Evolutionary conservation across 2,888 invertebrate species (phyloP).

Genomic region (Mimas tiliae): DNA sequence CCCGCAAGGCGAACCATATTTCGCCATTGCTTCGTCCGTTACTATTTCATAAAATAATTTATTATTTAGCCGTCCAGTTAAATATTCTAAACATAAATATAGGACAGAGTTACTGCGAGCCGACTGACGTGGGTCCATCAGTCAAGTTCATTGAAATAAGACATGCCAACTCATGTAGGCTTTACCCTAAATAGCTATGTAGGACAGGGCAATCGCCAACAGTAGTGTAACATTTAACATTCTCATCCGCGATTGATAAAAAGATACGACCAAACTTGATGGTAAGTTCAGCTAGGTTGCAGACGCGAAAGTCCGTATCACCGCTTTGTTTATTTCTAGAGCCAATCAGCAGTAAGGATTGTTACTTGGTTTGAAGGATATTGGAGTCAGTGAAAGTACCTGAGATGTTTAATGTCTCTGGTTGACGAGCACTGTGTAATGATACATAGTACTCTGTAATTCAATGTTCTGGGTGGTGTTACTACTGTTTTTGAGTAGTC

Average conservation of each 20-base stretch:
- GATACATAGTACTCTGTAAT: no score
- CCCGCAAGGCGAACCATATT: no score
- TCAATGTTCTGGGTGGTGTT: no score
- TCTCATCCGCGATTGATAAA: background rate
- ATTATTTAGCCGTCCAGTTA: background rate
- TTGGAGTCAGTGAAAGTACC: no score
- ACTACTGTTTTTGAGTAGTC: no score
- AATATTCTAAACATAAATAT: conserved; percentile 11
- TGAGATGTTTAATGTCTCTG: no score
- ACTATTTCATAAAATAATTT: background rate
- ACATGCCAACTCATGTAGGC: conserved; percentile 53
- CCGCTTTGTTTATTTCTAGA: no score
- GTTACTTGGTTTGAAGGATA: no score
- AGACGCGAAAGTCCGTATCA: no score
- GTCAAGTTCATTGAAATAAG: conserved; percentile 58
- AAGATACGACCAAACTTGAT: background rate
- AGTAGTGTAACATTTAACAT: conserved; percentile 6
- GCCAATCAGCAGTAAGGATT: no score
- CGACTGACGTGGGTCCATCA: conserved; percentile 54
- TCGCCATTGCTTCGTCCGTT: no score
- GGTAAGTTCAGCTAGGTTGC: background rate
- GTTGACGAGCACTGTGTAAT: no score
- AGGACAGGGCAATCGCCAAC: background rate
- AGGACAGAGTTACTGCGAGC: conserved; percentile 35
- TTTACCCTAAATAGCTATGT: conserved; percentile 35